These are phyloP conservation scores for Delia radicum DNA, from an alignment of 1,140 invertebrate species.

Conservation along the genomic window DNA sequence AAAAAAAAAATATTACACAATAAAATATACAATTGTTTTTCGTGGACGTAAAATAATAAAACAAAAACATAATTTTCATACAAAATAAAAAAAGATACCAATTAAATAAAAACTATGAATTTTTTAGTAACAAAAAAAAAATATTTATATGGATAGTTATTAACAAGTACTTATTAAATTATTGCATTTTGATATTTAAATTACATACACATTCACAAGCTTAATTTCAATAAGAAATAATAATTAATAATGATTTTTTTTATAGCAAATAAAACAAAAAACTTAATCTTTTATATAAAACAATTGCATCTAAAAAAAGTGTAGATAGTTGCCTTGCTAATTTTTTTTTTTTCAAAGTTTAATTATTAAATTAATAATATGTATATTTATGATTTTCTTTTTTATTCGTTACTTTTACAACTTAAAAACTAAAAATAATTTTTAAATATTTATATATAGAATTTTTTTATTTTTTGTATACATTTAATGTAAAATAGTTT, in stretches of 20 bases:
- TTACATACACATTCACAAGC: not conserved
- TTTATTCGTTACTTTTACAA: conserved; percentile 18
- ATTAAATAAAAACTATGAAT: not conserved
- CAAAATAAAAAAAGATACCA: not conserved
- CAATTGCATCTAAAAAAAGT: conserved; percentile 14
- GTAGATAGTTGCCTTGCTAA: not conserved
- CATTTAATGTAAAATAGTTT: conserved; percentile 24
- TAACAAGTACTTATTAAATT: not conserved
- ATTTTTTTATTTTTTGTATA: conserved; percentile 11
- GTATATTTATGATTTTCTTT: conserved; percentile 15
- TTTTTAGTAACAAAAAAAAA: not conserved
- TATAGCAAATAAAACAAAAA: not conserved
- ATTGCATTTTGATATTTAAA: not conserved
- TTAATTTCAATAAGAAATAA: not conserved
- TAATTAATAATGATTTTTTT: not conserved
- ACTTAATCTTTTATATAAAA: not conserved
- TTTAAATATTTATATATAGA: conserved; percentile 23
- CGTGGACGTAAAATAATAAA: not conserved
- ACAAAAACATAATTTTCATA: not conserved
- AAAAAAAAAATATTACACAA: not conserved
- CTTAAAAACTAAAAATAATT: conserved; percentile 7
- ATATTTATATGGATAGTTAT: not conserved
- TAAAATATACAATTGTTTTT: not conserved
- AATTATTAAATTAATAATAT: conserved; percentile 2
- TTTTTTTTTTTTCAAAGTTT: not conserved